Evolutionary conservation across 2,113 vertebrate genomes (phyloP), one percentile per base, ranked within the genome.

Genomic region (Vulpes lagopus): DNA sequence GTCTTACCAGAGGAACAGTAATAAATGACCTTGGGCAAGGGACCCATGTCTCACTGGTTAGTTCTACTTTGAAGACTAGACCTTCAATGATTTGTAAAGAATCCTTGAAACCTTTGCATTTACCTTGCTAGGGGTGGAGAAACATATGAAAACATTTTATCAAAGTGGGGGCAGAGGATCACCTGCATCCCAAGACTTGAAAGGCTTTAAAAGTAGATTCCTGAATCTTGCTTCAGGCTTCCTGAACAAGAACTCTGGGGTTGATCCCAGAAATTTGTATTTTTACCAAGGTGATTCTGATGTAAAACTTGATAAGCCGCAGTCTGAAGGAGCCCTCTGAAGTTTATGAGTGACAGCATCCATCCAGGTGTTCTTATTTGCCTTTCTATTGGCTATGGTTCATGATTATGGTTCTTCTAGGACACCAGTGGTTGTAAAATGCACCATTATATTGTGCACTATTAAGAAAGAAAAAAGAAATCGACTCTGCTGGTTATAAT

Each of bases 211-310:
- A 64, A 79, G 5, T 38, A 67, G 67, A 76, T 62, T 92, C 65
- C 57, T 65, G n/a, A n/a, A 19, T 14, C 17, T 85, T 78, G 78
- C 38, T 80, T 86, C 49, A 60, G 49, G 32, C 15, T 74, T 11
- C 8, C 43, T 78, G 23, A 76, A 69, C 83, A 12, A 55, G 82
- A 86, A 30, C 22, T 78, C 49, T 83, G 12, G 51, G 25, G 51
- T 30, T 35, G 43, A 81, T 69, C 22, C 53, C 32, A 78, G 59
- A 91, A 89, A 76, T 60, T 30, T 49, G 27, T 19, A 7, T 86
- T 89, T 95, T 90, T 30, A 80, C 57, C 64, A 76, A 64, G 53
- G 32, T 67, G 62, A 69, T 59, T 81, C 85, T 95, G 30, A 57
- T 78, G 8, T 59, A 5, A 83, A 20, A 15, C 82, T 84, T 87